Conservation (phyloP, 2,113 vertebrate genomes). For the Oophaga pumilio region DNA sequence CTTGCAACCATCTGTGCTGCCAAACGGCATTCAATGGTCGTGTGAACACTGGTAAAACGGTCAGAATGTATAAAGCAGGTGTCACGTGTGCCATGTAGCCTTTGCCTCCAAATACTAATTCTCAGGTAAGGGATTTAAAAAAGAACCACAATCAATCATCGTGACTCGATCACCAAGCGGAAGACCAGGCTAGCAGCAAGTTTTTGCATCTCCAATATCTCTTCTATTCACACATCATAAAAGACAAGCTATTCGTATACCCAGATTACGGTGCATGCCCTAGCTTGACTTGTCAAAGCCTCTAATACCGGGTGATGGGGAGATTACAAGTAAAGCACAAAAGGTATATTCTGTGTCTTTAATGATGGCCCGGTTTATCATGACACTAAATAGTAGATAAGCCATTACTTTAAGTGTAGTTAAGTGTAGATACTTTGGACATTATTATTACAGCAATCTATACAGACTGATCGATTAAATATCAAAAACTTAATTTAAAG, state of each 20-base stretch:
- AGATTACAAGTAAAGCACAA: background rate
- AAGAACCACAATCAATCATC: background rate
- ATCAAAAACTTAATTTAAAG: background rate
- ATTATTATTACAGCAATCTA: background rate
- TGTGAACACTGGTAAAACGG: background rate
- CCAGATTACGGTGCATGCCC: background rate
- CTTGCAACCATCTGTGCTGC: constrained; percentile 24
- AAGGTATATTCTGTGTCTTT: background rate
- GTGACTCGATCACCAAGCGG: background rate
- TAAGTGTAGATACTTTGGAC: background rate
- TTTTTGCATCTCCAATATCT: background rate
- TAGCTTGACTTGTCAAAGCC: background rate
- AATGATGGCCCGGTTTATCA: background rate
- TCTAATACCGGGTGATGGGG: background rate
- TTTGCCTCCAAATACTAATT: background rate
- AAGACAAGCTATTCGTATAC: background rate
- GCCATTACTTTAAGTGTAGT: background rate
- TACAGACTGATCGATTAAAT: background rate
- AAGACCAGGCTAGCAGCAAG: background rate
- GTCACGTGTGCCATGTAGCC: background rate
- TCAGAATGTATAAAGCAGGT: background rate
- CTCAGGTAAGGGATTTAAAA: background rate
- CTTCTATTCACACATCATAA: background rate
- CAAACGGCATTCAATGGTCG: constrained; percentile 10
- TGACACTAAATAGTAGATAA: background rate